Percentiles rank a stretch among this genome's conserved stretches.
phyloP scores from a whole-genome alignment of 2,888 invertebrate species.

The Exocentrus adspersus region DNA sequence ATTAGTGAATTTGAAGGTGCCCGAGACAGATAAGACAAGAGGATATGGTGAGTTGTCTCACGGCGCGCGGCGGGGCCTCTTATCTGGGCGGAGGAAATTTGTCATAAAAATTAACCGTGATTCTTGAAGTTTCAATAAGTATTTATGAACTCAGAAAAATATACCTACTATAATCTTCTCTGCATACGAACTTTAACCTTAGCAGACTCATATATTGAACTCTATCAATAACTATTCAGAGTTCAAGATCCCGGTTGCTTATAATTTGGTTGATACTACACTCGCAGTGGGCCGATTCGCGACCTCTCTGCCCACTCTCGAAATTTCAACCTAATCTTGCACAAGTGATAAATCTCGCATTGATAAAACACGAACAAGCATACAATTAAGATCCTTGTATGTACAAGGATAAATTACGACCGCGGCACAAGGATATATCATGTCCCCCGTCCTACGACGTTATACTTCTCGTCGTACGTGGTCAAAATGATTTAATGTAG shows the following conservation, averaged over 20 bases:
- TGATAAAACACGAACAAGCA: constrained; percentile 55
- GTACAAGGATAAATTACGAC: constrained; percentile 52
- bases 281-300: constrained; percentile 37
- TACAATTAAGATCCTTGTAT: constrained; percentile 55
- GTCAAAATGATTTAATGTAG: not conserved
- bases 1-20: not conserved
- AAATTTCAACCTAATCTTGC: constrained; percentile 50
- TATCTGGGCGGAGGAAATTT: not conserved
- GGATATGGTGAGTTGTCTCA: not conserved
- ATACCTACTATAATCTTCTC: too few species aligned
- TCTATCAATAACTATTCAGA: too few species aligned
- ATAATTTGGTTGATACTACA: too few species aligned
- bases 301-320: constrained; percentile 47
- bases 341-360: constrained; percentile 53
- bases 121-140: too few species aligned
- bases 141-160: too few species aligned
- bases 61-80: too few species aligned
- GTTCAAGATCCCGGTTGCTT: too few species aligned
- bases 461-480: not conserved
- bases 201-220: too few species aligned
- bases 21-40: not conserved
- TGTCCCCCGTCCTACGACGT: constrained; percentile 50
- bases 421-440: constrained; percentile 52
- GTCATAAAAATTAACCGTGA: not conserved
- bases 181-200: too few species aligned